Evolutionary conservation across 2,888 invertebrate genomes (phyloP), one percentile per base, ranked within the genome.

Genomic region (Eupsilia transversa): DNA sequence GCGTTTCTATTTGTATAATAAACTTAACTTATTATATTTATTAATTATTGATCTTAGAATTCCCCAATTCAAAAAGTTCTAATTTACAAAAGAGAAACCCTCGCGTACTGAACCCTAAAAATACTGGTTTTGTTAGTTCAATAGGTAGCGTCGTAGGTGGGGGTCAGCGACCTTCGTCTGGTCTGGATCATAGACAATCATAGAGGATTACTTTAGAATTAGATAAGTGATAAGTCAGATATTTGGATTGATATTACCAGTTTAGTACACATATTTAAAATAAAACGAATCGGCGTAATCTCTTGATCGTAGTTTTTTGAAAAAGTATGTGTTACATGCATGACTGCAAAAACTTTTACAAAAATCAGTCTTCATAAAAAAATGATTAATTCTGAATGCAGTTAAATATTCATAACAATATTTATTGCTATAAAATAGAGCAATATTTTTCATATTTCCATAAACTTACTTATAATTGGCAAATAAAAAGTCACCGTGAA

Each of bases 61-160:
- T 49, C 0, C 23, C 3, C 10, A 46, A 49, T 65, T 33, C 0
- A 33, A 33, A 65, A 49, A 33, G 3, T 1, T 9, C 14, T 30
- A 23, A 30, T 64, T 30, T 30, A 23, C 14, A n/a, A 23, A 54
- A 54, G 0, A 17, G 35, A 52, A 35, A 14, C 20, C 30, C 7
- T 6, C 2, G 20, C 63, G 20, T 27, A 61, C 79, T 43, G 88
- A 43, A 72, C 87, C 82, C 87, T 68, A 86, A 79, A 81, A 69
- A 85, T 84, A 85, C 88, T 82, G 87, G 87, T 84, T 83, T 80
- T 79, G 75, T 64, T 72, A 72, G 82, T 87, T 86, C 84, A 85
- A 85, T 87, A 80, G 80, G 76, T 83, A 79, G 80, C 60, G 35
- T 67, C 65, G 86, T 86, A 86, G 88, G 87, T 82, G 85, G 43